phyloP scores from a whole-genome alignment of 2,888 invertebrate species.

The Euzetes globulus region DNA sequence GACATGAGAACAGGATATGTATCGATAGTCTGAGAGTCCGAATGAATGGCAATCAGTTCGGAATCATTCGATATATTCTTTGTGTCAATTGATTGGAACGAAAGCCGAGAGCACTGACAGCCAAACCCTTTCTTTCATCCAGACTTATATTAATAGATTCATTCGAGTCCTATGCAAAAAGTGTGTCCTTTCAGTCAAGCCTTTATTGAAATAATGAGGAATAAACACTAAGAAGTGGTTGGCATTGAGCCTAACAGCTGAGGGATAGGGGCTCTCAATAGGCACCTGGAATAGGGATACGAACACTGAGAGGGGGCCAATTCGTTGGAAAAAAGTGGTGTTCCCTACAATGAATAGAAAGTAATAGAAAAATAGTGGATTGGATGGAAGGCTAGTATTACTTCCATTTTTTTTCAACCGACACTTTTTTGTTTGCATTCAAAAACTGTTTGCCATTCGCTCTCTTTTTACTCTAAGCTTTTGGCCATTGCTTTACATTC shows the following conservation, averaged over 20 bases:
- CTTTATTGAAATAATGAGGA: not conserved
- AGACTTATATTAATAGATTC: too few relatives aligned
- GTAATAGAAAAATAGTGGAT: not conserved
- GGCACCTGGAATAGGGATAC: constrained; percentile 21
- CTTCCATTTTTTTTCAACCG: not conserved
- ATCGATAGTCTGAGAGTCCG: too few relatives aligned
- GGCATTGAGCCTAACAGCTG: constrained; percentile 22
- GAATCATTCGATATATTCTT: too few relatives aligned
- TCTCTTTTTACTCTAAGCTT: constrained; percentile 1
- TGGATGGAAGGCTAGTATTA: not conserved
- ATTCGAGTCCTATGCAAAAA: not conserved
- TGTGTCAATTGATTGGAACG: too few relatives aligned
- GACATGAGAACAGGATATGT: too few relatives aligned
- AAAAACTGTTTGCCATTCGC: not conserved
- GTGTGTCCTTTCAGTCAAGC: constrained; percentile 10
- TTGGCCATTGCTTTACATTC: constrained; percentile 6
- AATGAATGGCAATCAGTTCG: too few relatives aligned
- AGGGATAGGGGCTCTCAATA: constrained; percentile 12
- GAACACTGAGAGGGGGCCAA: not conserved
- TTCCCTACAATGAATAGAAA: constrained; percentile 18
- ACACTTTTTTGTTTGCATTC: constrained; percentile 3
- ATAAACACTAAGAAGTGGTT: not conserved
- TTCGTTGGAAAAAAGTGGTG: not conserved
- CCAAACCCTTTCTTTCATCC: too few relatives aligned
- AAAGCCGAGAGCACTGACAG: too few relatives aligned